These are phyloP conservation scores for Phylloscopus trochiloides DNA, from an alignment of 2,113 vertebrate species.

Conservation along the genomic window DNA sequence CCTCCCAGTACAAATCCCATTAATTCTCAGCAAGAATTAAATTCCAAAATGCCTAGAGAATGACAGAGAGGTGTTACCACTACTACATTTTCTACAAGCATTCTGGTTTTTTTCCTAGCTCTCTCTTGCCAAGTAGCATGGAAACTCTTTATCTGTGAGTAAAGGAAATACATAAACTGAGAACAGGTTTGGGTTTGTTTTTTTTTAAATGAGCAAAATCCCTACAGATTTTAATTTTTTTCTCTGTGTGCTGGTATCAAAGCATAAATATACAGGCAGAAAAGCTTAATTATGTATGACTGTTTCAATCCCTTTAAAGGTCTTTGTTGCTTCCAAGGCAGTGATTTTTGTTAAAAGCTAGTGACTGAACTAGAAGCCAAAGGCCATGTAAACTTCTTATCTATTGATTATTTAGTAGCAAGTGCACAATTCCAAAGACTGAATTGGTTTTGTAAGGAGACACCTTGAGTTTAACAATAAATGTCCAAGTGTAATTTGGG, in stretches of 20 bases:
- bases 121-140: background rate
- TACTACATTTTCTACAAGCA: background rate
- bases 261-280: background rate
- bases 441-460: background rate
- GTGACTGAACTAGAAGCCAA: background rate
- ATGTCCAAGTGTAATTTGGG: constrained; percentile 32
- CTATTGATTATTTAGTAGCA: constrained; percentile 36
- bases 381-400: constrained; percentile 13
- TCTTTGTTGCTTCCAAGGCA: background rate
- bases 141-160: background rate
- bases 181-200: background rate
- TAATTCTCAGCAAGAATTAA: background rate
- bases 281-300: background rate
- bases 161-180: background rate
- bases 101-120: background rate
- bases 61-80: background rate
- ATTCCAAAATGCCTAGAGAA: background rate
- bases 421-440: background rate
- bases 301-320: background rate
- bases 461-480: constrained; percentile 52
- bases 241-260: background rate
- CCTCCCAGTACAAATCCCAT: background rate
- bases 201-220: background rate
- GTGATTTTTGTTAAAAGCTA: constrained; percentile 9
- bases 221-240: background rate